A percentile compares a stretch with the other conserved stretches of the same genome.
Evolutionary conservation across 2,888 invertebrate genomes (phyloP).

Genomic region (Orchesella flavescens): DNA sequence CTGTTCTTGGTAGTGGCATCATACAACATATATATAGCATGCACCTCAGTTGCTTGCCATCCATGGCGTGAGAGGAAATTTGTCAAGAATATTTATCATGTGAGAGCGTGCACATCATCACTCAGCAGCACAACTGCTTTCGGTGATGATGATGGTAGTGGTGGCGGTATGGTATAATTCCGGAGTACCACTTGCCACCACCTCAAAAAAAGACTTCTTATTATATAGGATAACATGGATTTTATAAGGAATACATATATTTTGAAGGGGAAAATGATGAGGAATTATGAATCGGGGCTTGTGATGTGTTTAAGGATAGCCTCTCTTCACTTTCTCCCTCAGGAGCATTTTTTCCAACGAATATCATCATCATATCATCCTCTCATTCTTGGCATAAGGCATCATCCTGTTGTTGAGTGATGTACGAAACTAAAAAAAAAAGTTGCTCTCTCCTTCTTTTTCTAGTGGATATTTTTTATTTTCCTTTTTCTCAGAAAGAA

Average conservation of each 20-base stretch:
- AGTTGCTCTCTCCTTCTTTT: too few relatives aligned
- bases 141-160: neutral
- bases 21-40: too few relatives aligned
- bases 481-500: neutral
- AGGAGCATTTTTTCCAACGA: slow-evolving; percentile 39
- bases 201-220: slow-evolving; percentile 9
- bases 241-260: neutral
- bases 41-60: too few relatives aligned
- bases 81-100: slow-evolving; percentile 67
- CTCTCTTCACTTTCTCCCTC: slow-evolving; percentile 27
- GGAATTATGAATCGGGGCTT: slow-evolving; percentile 50
- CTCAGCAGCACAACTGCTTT: slow-evolving; percentile 36
- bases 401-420: slow-evolving; percentile 7
- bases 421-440: neutral
- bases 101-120: slow-evolving; percentile 60
- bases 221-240: neutral
- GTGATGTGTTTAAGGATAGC: slow-evolving; percentile 26
- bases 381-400: neutral
- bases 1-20: too few relatives aligned
- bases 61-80: slow-evolving; percentile 55
- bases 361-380: neutral
- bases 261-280: slow-evolving; percentile 8
- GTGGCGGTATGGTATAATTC: too few relatives aligned
- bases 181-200: slow-evolving; percentile 25
- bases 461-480: slow-evolving; percentile 52